Base-by-base conservation (phyloP, 2,888 invertebrate species). In the Laothoe populi region DNA sequence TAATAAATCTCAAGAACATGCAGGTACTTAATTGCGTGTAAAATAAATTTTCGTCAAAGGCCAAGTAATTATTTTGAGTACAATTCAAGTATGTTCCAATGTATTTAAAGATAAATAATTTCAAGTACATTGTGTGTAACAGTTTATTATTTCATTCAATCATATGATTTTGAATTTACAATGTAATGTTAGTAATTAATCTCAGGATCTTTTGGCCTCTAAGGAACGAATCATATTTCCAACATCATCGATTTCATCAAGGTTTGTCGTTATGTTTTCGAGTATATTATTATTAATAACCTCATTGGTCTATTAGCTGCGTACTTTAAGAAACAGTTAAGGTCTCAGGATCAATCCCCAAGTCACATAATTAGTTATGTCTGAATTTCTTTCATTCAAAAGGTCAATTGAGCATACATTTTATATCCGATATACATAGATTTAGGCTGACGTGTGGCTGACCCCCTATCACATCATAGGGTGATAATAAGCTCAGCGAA, bases 1-100 rank as follows among this genome's bases (percentile, higher is more conserved):
- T 16, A 16, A 31, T 31, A 49, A 49, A 49, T 31, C 26, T 49
- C 49, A 49, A 49, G 16, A 49, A 31, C 49, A 49, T 49, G 7
- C 8, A n/a, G n/a, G n/a, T 31, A 16, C 26, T 10, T 26, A 16
- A 16, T n/a, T 31, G 7, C 5, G 10, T 53, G 16, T 31, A 7
- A n/a, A 23, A 53, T 53, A 4, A 35, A 8, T 13, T 19, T 35
- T 35, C 11, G 35, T 35, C 19, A 21, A 53, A 35, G 11, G 19
- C 53, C 31, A 35, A 31, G 35, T n/a, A 53, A 35, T 53, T 31
- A 7, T 5, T 16, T 35, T 31, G 16, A 0, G 2, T 19, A 4
- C 10, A 19, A 4, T 53, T 49, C 53, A 16, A 8, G 8, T 31
- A 31, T 24, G n/a, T 8, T 8, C 26, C 31, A 31, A 49, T 10